Base-by-base conservation (phyloP, 2,888 invertebrate genomes). In the Erebia epiphron region DNA sequence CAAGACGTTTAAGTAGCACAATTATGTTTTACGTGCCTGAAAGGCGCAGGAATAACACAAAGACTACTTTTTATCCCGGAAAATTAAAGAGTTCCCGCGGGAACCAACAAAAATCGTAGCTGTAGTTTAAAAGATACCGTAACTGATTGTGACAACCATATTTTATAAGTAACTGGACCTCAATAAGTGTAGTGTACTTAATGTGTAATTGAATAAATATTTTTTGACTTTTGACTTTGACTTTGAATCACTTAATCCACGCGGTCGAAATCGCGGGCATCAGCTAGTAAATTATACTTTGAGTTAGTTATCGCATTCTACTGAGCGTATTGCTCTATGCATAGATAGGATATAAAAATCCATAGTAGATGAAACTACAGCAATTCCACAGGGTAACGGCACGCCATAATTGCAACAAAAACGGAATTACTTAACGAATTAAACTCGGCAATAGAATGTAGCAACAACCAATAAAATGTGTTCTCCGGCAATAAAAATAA, bases 321-420 rank as follows among this genome's bases (percentile, higher is more conserved):
- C 35, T 35, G 7, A 5, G 35, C 35, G 62, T 18, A 13, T 62
- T 21, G 21, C 18, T 62, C 21, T 18, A 49, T 46, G 56, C 26
- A 61, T 14, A 2, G 43, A 41, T 56, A 46, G 77, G 73, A 75
- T 71, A 80, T 83, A 82, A 84, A 86, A 86, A 84, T 82, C 80
- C 79, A 79, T 73, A 74, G 72, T 75, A 69, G 71, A 75, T 68
- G 72, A 74, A 67, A 69, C 71, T 67, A 52, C 68, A 71, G 65
- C 58, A 56, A 74, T 77, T 77, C 76, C 74, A 75, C 67, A 77
- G 75, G 74, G 76, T 77, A 74, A 74, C 65, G 80, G 80, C 74
- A 85, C 83, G 80, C 57, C 78, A 81, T 86, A 85, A 88, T 87
- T 88, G 77, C 71, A 68, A 78, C 79, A 88, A 88, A 86, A 88